phyloP scores from a whole-genome alignment of 2,888 invertebrate species.

The Phrixothrix hirtus region DNA sequence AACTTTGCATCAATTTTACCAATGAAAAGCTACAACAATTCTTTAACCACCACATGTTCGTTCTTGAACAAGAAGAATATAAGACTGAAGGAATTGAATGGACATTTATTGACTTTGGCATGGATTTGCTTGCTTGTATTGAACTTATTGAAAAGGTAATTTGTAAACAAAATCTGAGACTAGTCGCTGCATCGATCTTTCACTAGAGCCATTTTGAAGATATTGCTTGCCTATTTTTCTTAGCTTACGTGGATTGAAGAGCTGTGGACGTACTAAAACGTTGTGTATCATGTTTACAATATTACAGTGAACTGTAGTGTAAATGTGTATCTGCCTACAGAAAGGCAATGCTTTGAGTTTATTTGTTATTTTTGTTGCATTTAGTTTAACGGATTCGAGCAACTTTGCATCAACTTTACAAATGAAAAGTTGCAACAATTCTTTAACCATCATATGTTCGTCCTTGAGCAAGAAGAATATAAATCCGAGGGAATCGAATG shows the following conservation, averaged over 20 bases:
- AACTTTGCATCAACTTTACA: constrained; percentile 99
- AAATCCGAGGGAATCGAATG: constrained; percentile 96
- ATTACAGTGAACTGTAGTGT: background rate
- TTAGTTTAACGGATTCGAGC: constrained; percentile 83
- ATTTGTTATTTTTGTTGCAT: background rate
- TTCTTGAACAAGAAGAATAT: constrained; percentile 78
- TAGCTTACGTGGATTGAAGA: background rate
- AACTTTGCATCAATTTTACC: constrained; percentile 79
- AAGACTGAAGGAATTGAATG: constrained; percentile 74
- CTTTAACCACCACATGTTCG: constrained; percentile 82
- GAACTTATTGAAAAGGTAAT: constrained; percentile 65
- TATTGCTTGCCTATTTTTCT: background rate
- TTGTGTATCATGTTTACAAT: background rate
- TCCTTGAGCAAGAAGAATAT: constrained; percentile 99
- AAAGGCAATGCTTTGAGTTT: constrained; percentile 3
- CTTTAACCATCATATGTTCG: constrained; percentile 99
- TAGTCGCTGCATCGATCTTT: no score
- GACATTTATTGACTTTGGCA: constrained; percentile 79
- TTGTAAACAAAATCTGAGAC: no score
- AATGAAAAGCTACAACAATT: constrained; percentile 79
- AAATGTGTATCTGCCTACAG: constrained; percentile 1
- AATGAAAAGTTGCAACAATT: constrained; percentile 99
- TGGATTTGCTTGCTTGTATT: constrained; percentile 71
- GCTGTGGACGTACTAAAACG: background rate
- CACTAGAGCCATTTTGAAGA: no score